Conservation (phyloP, 2,113 vertebrate species). For the Lophura nycthemera region DNA sequence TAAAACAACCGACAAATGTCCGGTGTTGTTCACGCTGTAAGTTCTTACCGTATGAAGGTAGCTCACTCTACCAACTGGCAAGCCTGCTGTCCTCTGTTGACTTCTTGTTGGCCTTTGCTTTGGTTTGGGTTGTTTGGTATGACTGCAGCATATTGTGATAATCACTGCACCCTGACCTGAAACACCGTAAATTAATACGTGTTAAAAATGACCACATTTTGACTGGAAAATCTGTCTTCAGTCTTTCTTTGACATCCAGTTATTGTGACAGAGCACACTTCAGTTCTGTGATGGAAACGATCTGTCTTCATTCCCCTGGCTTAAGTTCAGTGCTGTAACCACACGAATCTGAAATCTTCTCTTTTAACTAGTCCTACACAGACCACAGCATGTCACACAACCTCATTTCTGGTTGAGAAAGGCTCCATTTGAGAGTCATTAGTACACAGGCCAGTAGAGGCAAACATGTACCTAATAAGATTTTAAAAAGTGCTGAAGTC, state of each 20-base stretch:
- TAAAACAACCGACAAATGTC: not conserved
- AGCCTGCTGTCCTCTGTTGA: not conserved
- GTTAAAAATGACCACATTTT: not conserved
- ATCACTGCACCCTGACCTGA: not conserved
- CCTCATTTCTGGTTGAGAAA: not conserved
- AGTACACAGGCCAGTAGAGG: not conserved
- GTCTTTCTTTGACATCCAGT: not conserved
- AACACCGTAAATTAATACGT: not conserved
- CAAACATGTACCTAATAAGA: not conserved
- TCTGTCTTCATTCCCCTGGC: not conserved
- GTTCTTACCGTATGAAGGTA: not conserved
- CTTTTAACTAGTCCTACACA: accelerated
- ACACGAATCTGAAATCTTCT: not conserved
- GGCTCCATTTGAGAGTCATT: not conserved
- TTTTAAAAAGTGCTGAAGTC: not conserved
- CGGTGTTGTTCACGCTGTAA: not conserved
- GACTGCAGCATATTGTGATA: not conserved
- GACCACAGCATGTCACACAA: not conserved
- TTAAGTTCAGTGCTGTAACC: not conserved
- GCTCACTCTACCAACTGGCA: not conserved
- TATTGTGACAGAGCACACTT: not conserved
- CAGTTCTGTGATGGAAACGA: not conserved
- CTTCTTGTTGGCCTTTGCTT: not conserved
- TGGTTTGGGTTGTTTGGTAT: not conserved
- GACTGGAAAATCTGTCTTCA: not conserved